These are phyloP conservation scores for Pogoniulus pusillus DNA, from an alignment of 2,797 vertebrate genomes.

Conservation along the genomic window DNA sequence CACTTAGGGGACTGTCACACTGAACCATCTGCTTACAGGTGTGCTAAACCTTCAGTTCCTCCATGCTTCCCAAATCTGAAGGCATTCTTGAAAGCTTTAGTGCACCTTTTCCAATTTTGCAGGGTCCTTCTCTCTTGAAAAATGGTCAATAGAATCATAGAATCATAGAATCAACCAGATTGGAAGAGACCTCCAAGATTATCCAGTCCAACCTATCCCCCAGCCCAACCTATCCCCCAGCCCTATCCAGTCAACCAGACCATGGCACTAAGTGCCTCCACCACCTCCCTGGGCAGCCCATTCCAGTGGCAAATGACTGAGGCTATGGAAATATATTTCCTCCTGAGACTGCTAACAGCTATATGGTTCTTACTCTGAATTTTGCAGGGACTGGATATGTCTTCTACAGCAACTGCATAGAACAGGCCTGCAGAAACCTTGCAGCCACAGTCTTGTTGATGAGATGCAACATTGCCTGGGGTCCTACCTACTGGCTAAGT, in stretches of 20 bases:
- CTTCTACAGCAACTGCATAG: neutral
- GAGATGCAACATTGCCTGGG: neutral
- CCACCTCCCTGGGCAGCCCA: too few relatives aligned
- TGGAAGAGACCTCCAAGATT: too few relatives aligned
- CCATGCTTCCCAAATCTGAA: neutral
- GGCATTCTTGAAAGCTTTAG: neutral
- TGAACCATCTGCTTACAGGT: neutral
- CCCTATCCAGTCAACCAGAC: too few relatives aligned
- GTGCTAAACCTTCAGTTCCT: neutral
- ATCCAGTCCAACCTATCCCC: too few relatives aligned
- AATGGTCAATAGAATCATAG: neutral
- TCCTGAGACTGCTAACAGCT: neutral
- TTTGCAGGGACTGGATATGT: neutral
- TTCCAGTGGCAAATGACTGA: too few relatives aligned
- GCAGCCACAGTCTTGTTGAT: neutral
- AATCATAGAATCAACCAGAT: too few relatives aligned
- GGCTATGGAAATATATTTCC: neutral
- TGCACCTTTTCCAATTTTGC: neutral
- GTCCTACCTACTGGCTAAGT: neutral
- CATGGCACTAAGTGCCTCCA: too few relatives aligned
- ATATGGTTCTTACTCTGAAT: neutral
- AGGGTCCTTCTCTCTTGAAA: neutral
- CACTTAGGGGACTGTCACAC: neutral
- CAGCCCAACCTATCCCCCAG: too few relatives aligned
- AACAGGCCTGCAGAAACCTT: neutral